Evolutionary conservation across 2,113 vertebrate genomes (phyloP).

Genomic region (Coracopsis vasa): DNA sequence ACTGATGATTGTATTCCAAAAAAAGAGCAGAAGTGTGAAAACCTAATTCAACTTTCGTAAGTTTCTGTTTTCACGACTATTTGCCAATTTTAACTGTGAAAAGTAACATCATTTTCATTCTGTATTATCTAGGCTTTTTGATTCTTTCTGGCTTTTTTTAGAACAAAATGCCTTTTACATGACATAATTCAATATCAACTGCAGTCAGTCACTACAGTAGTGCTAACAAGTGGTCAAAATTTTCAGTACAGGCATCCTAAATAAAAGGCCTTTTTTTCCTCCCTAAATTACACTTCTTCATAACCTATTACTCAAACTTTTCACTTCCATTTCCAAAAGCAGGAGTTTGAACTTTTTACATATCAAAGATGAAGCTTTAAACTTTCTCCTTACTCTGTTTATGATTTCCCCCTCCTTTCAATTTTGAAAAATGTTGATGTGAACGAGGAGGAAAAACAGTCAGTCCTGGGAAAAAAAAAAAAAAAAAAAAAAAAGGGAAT

Average conservation of each 20-base stretch:
- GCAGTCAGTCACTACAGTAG: background rate
- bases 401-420: background rate
- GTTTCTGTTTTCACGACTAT: background rate
- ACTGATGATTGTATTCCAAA: background rate
- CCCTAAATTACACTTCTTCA: background rate
- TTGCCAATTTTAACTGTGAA: background rate
- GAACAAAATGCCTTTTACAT: background rate
- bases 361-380: background rate
- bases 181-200: background rate
- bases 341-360: background rate
- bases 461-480: background rate
- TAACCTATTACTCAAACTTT: background rate
- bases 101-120: background rate
- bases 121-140: background rate
- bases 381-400: background rate
- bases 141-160: background rate
- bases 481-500: background rate
- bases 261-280: background rate
- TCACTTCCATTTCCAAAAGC: background rate
- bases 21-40: background rate
- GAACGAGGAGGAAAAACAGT: background rate
- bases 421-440: background rate
- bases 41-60: background rate
- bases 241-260: background rate
- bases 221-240: background rate